Percentiles rank a stretch among this genome's conserved stretches.
Evolutionary conservation across 2,888 invertebrate species (phyloP).

Genomic region (Drosophila birchii): DNA sequence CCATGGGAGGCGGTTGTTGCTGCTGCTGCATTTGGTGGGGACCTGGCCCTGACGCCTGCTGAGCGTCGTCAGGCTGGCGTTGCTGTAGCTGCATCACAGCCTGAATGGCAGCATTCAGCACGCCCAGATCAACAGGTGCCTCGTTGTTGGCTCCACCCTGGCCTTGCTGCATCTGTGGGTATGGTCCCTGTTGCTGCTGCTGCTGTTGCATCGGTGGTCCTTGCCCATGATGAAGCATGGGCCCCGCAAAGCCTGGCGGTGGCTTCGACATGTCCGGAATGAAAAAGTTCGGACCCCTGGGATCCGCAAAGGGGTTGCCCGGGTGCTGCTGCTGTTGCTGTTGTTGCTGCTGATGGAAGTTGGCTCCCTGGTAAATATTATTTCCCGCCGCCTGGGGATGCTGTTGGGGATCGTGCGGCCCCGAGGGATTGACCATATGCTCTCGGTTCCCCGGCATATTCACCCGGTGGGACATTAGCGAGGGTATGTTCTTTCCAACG

Average conservation of each 20-base stretch:
- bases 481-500: conserved; percentile 68
- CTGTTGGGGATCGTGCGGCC: conserved; percentile 71
- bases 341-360: conserved; percentile 41
- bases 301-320: conserved; percentile 86
- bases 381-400: conserved; percentile 40
- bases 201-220: conserved; percentile 52
- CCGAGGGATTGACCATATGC: conserved; percentile 51
- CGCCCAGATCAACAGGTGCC: conserved; percentile 63
- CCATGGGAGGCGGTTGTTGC: conserved; percentile 41
- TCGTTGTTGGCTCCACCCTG: conserved; percentile 41
- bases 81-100: conserved; percentile 75
- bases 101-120: conserved; percentile 79
- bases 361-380: conserved; percentile 46
- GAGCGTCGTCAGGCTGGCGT: conserved; percentile 58
- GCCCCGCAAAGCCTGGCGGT: conserved; percentile 90
- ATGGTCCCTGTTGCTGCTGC: conserved; percentile 47
- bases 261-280: conserved; percentile 94
- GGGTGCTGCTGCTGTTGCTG: conserved; percentile 67
- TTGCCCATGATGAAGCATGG: conserved; percentile 50
- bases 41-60: conserved; percentile 56
- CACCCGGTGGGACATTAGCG: conserved; percentile 85
- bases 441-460: conserved; percentile 78
- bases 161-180: conserved; percentile 51
- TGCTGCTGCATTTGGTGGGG: conserved; percentile 41
- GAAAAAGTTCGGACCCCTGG: conserved; percentile 85